Evolutionary conservation across 2,113 vertebrate species (phyloP).

Genomic region (Naja naja): DNA sequence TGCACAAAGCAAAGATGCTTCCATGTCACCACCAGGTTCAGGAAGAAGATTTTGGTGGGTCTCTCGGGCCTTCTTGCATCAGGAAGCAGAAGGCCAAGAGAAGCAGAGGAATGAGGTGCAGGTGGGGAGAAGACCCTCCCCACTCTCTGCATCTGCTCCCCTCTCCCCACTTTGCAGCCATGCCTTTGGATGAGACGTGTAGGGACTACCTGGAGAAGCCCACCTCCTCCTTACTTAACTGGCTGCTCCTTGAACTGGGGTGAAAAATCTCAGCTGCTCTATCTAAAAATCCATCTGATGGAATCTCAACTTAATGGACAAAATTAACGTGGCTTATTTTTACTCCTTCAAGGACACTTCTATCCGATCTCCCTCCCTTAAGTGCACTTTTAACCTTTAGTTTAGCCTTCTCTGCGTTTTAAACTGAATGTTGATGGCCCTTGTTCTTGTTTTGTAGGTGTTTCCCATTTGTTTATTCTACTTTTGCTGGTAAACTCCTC

Average conservation of each 20-base stretch:
- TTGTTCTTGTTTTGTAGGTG: neutral
- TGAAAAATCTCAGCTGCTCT: neutral
- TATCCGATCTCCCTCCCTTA: neutral
- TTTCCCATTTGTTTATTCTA: neutral
- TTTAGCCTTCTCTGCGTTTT: neutral
- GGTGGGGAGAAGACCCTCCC: neutral
- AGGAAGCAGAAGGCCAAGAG: neutral
- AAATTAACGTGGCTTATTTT: neutral
- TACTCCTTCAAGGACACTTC: neutral
- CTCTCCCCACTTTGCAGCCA: neutral
- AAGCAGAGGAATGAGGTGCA: neutral
- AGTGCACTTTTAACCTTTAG: neutral
- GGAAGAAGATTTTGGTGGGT: rapidly evolving
- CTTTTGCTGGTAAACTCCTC: neutral
- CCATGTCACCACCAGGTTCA: rapidly evolving
- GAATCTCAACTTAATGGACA: neutral
- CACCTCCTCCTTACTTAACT: neutral
- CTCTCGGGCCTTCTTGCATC: rapidly evolving
- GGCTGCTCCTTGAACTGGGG: neutral
- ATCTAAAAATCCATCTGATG: neutral
- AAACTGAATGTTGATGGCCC: neutral
- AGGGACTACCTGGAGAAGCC: neutral
- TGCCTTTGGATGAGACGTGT: neutral
- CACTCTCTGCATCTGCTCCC: neutral
- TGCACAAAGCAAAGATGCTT: neutral